Base-by-base conservation (phyloP, 2,797 vertebrate genomes). In the Trematomus bernacchii region DNA sequence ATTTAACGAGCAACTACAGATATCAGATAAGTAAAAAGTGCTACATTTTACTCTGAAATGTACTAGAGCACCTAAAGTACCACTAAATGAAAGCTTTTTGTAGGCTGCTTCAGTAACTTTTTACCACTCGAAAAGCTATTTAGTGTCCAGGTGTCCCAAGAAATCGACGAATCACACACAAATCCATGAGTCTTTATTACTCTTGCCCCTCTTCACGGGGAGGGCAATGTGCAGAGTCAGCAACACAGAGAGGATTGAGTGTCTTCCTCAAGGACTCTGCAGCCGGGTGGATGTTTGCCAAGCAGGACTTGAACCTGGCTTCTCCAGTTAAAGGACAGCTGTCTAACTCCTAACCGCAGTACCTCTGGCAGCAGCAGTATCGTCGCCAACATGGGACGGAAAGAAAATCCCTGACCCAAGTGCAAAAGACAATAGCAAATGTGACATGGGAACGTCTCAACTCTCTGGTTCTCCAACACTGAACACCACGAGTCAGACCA, bases 401-500 rank as follows among this genome's bases (percentile, higher is more conserved):
- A 91, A 90, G 81, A 86, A 77, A 92, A 89, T 89, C 82, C 75
- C 80, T 85, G 83, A 92, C 78, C 79, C 43, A 61, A 63, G 77
- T 59, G 83, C 67, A 86, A 91, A 91, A 88, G 73, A 94, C 87
- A 95, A 93, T 85, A 91, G 86, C 77, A 89, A 79, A 75, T 77
- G 81, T 87, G 83, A 91, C 90, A 87, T 92, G 94, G 89, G 89
- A 94, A 92, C 69, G 83, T 94, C 91, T 94, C 92, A 91, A 46
- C 88, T 93, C 89, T 92, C 93, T 83, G 85, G 73, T 93, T 94
- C 90, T 94, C 93, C 88, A 90, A 85, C 85, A 90, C 76, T 84
- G 78, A 87, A 92, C 82, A 89, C 88, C 84, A 67, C 72, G 37
- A 85, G 74, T 89, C 85, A 82, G 70, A 90, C 61, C 65, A 78